Percentiles rank a stretch among this genome's conserved stretches.
phyloP scores from a whole-genome alignment of 2,888 invertebrate species.

The Eremobia ochroleuca region DNA sequence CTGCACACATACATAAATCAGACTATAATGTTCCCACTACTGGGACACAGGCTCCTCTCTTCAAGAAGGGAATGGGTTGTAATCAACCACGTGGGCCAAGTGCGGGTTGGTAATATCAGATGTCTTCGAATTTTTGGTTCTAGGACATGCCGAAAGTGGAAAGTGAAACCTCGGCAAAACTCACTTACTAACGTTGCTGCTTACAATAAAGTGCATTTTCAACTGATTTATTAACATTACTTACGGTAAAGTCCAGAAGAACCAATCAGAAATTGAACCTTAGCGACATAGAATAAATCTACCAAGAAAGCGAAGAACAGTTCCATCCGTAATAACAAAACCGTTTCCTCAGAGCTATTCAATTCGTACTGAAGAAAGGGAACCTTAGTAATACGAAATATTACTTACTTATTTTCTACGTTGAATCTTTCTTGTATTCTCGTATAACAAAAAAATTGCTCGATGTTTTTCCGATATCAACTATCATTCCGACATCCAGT shows the following conservation, averaged over 20 bases:
- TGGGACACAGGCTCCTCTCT: no score
- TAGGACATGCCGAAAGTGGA: not conserved
- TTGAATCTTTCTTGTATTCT: constrained; percentile 39
- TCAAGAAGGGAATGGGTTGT: not conserved
- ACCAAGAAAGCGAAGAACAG: constrained; percentile 12
- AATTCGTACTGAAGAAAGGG: constrained; percentile 48
- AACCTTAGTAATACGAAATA: constrained; percentile 56
- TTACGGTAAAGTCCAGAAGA: not conserved
- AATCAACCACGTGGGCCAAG: not conserved
- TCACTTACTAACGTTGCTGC: not conserved
- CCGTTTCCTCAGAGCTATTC: constrained; percentile 50
- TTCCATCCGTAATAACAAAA: constrained; percentile 44
- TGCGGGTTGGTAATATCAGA: not conserved
- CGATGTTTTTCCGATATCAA: constrained; percentile 57
- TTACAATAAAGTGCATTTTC: not conserved
- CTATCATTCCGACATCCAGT: constrained; percentile 52
- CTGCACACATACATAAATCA: no score
- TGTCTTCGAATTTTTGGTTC: not conserved
- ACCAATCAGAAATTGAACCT: constrained; percentile 27
- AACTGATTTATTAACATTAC: not conserved
- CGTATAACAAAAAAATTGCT: constrained; percentile 51
- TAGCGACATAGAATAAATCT: constrained; percentile 28
- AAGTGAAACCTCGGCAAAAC: no score
- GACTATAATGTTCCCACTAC: no score
- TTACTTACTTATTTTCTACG: constrained; percentile 55